Conservation (phyloP, 35 echinoderm and acorn worm species). For the Strongylocentrotus purpuratus region DNA sequence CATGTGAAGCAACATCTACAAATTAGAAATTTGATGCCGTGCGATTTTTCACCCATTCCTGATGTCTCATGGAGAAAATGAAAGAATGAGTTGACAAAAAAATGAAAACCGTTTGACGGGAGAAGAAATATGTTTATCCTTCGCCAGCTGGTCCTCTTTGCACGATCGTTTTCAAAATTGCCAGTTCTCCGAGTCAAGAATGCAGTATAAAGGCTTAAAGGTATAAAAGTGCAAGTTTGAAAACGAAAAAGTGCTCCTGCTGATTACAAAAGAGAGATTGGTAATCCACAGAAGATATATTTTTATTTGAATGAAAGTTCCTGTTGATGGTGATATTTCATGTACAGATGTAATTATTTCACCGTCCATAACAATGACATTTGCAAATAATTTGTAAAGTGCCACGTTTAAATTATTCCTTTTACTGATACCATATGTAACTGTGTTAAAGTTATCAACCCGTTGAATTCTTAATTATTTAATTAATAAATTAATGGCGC, state of each 20-base stretch:
- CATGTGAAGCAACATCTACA: not conserved
- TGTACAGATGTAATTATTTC: no score
- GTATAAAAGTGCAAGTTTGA: not conserved
- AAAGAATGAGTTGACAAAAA: not conserved
- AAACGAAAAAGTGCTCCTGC: not conserved
- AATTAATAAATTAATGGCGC: no score
- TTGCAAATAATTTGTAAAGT: no score
- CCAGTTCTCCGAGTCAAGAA: not conserved
- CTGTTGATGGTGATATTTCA: no score
- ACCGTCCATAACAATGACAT: no score
- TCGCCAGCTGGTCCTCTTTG: not conserved
- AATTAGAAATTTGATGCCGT: not conserved
- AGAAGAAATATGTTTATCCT: not conserved
- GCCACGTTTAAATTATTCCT: no score
- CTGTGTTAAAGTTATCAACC: no score
- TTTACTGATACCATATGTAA: no score
- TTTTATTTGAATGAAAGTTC: no score
- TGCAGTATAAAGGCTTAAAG: not conserved
- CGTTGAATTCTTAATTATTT: no score
- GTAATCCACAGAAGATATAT: not conserved
- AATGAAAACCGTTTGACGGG: not conserved
- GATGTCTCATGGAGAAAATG: not conserved
- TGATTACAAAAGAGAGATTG: not conserved
- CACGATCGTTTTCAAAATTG: not conserved
- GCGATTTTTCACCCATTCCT: not conserved